Base-by-base conservation (phyloP, 2,888 invertebrate genomes). In the Chrysotoxum bicinctum region DNA sequence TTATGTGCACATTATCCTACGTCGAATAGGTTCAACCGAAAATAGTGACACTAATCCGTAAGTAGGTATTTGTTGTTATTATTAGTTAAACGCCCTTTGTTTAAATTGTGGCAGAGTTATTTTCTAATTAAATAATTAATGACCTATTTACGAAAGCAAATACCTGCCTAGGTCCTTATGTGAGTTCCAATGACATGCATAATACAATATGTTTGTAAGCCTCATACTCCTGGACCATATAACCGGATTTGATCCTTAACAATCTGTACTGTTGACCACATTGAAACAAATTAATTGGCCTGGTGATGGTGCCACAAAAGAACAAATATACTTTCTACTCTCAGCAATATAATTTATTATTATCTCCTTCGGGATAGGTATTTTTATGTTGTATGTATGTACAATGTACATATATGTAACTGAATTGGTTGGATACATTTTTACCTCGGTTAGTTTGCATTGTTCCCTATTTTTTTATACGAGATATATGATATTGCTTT, bases 251-350 rank as follows among this genome's bases (percentile, higher is more conserved):
- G 32, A 56, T 56, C 54, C 16, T 54, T 32, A 56, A 16, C 16
- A 16, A 19, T 6, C 5, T 19, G 16, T 12, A 56, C 8, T 56
- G 10, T 32, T 56, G 54, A 56, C 54, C 54, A 56, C 16, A 30
- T 8, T 56, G 32, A 56, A 56, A 56, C 30, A 30, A 56, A 56
- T 56, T 56, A 56, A 56, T 56, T 56, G 32, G 54, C 54, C 19
- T 56, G 12, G 30, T 19, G 32, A 56, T 32, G 32, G 32, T 56
- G 32, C 14, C 16, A 32, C 30, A 30, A 56, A 32, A 30, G 12
- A 16, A 54, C 54, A 30, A 54, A 26, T 30, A 54, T 32, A 56
- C 19, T 56, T 32, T 56, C 32, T 56, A 32, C 54, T 32, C 50
- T 23, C 14, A 4, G 54, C 54, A 56, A 56, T 56, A 32, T 56